Conservation (phyloP, 2,888 invertebrate genomes). For the Drosophila mercatorum region DNA sequence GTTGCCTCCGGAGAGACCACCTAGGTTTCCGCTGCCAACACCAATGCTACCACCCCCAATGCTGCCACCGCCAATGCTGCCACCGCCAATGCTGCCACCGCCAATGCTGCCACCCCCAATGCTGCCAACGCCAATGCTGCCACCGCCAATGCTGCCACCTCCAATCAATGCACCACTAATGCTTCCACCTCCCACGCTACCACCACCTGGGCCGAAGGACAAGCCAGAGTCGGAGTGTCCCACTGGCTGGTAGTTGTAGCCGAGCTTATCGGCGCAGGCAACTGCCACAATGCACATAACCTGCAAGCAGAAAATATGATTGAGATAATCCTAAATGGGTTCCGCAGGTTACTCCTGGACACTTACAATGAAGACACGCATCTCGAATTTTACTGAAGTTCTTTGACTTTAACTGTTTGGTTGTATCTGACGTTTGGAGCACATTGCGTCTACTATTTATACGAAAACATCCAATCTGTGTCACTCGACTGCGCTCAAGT, state of each 20-base stretch:
- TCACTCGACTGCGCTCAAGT: slow-evolving; percentile 77
- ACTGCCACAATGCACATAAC: slow-evolving; percentile 79
- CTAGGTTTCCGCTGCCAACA: slow-evolving; percentile 16
- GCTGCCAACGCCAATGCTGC: neutral
- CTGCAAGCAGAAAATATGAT: slow-evolving; percentile 37
- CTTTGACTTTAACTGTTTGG: slow-evolving; percentile 71
- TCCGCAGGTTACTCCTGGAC: slow-evolving; percentile 23
- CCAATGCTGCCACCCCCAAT: neutral
- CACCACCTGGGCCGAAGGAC: slow-evolving; percentile 63
- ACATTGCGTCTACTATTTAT: slow-evolving; percentile 71
- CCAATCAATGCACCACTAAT: slow-evolving; percentile 12
- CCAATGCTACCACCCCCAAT: slow-evolving; percentile 20
- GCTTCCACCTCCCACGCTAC: slow-evolving; percentile 35
- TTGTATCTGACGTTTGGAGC: slow-evolving; percentile 66
- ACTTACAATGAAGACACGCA: slow-evolving; percentile 80
- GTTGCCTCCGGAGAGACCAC: slow-evolving; percentile 13
- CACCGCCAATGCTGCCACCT: slow-evolving; percentile 16
- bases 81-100: neutral
- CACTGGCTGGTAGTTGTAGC: slow-evolving; percentile 80
- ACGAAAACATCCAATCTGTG: slow-evolving; percentile 69
- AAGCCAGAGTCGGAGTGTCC: slow-evolving; percentile 68
- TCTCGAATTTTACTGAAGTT: slow-evolving; percentile 65
- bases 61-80: slow-evolving; percentile 41
- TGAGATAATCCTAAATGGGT: slow-evolving; percentile 49
- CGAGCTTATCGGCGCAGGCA: slow-evolving; percentile 78